Conservation (phyloP, 2,888 invertebrate genomes). For the Athetis lepigone region DNA sequence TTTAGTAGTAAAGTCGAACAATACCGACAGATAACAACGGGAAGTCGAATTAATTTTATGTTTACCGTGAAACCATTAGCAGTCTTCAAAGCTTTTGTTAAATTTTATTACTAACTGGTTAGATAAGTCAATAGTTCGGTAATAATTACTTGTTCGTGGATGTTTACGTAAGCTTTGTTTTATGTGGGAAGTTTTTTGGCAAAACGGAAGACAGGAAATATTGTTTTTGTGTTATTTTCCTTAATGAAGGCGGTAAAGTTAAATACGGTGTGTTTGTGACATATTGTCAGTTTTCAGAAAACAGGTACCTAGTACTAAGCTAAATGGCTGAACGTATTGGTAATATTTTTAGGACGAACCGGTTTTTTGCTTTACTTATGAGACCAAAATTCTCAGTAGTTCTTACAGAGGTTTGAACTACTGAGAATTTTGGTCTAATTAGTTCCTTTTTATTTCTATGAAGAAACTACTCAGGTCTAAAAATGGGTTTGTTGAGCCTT, state of each 20-base stretch:
- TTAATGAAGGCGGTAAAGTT: not conserved
- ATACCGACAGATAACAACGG: conserved; percentile 49
- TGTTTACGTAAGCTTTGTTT: conserved; percentile 3
- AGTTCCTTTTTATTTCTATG: too few species aligned
- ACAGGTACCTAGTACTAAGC: conserved; percentile 2
- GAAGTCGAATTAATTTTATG: conserved; percentile 44
- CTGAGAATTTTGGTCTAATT: too few species aligned
- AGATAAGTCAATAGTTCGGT: not conserved
- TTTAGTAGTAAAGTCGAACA: conserved; percentile 52
- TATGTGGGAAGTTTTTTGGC: not conserved
- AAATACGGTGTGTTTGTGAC: too few species aligned
- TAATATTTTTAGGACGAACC: not conserved
- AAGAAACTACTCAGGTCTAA: too few species aligned
- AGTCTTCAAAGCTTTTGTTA: conserved; percentile 34
- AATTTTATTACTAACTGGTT: conserved; percentile 16
- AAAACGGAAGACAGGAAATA: not conserved
- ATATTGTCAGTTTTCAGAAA: not conserved
- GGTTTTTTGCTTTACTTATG: too few species aligned
- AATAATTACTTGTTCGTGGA: conserved; percentile 6
- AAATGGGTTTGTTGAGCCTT: too few species aligned
- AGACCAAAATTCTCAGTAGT: too few species aligned
- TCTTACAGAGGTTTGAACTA: too few species aligned
- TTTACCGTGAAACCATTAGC: conserved; percentile 52
- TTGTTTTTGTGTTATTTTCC: not conserved
- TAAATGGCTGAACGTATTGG: too few species aligned